Base-by-base conservation (phyloP, 2,113 vertebrate genomes). In the Thunnus maccoyii region DNA sequence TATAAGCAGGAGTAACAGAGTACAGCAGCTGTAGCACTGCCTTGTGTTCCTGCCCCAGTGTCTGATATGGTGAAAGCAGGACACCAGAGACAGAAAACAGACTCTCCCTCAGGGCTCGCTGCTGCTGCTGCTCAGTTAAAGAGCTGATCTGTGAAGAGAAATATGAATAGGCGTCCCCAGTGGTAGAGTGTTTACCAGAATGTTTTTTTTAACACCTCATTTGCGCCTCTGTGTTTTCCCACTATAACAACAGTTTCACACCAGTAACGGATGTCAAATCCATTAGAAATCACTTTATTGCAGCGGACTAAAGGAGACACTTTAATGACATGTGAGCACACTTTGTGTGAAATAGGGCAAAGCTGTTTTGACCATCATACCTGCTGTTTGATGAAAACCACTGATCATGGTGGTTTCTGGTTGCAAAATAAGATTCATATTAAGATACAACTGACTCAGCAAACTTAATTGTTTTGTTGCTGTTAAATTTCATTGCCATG, bases 1-100 rank as follows among this genome's bases (percentile, higher is more conserved):
- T 17, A 30, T 30, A 0, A 22, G 0, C 46, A 46, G 44, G 10
- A 55, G 4, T 5, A 15, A 44, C 2, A 52, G 30, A 68, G 20
- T 55, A 58, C 47, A 62, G 36, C 30, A 51, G 32, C 17, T 51
- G 25, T 17, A 48, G 5, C 11, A 55, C 9, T 2, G 67, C 55
- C 52, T 50, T 32, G 36, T 63, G 52, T 9, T 64, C 30, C 36
- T n/a, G 15, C 65, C 3, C 9, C 5, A 3, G 54, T 72, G 51
- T 58, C 54, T 81, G 56, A 13, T 6, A 4, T 41, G 48, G 48
- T 48, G 55, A 68, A 50, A 72, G 60, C 69, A 51, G 30, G 72
- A 72, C 67, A 80, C 44, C 6, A 25, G 75, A 86, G 47, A 84
- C 75, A 67, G 78, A 80, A 78, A 85, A 22, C 64, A 69, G 56